Percentiles rank a stretch among this genome's conserved stretches.
phyloP scores from a whole-genome alignment of 2,888 invertebrate genomes.

The Oscheius sp. region DNA sequence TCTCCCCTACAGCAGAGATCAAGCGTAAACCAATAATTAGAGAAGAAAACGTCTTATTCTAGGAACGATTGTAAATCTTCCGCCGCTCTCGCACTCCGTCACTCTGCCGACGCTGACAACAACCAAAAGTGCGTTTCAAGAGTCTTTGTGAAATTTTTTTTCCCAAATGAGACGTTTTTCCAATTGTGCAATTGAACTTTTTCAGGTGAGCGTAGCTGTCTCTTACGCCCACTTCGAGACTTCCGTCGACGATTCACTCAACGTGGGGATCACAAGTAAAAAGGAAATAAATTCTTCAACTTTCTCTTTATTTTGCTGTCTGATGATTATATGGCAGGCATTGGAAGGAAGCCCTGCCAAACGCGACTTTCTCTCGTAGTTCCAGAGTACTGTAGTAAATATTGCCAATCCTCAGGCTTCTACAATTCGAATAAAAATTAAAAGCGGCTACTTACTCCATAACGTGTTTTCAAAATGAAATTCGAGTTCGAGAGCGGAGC shows the following conservation, averaged over 20 bases:
- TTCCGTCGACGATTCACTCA: constrained; percentile 7
- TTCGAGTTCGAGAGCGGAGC: background rate
- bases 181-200: background rate
- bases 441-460: too few species aligned
- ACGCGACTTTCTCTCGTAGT: background rate
- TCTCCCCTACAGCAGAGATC: constrained; percentile 13
- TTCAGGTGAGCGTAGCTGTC: constrained; percentile 21
- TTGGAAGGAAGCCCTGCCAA: background rate
- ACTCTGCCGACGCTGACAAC: constrained; percentile 10
- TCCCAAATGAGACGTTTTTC: background rate
- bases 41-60: background rate
- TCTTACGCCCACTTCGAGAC: constrained; percentile 13
- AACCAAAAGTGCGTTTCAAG: constrained; percentile 12
- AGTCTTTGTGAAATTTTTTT: constrained; percentile 1
- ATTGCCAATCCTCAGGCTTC: constrained; percentile 15
- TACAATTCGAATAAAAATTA: background rate
- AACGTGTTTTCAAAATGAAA: background rate
- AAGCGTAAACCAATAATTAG: background rate
- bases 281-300: background rate
- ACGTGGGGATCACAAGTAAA: background rate
- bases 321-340: background rate
- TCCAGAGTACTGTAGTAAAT: background rate
- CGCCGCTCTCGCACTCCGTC: constrained; percentile 13
- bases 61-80: constrained; percentile 7
- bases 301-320: background rate